These are phyloP conservation scores for Andrena hattorfiana DNA, from an alignment of 2,888 invertebrate genomes.

Conservation along the genomic window DNA sequence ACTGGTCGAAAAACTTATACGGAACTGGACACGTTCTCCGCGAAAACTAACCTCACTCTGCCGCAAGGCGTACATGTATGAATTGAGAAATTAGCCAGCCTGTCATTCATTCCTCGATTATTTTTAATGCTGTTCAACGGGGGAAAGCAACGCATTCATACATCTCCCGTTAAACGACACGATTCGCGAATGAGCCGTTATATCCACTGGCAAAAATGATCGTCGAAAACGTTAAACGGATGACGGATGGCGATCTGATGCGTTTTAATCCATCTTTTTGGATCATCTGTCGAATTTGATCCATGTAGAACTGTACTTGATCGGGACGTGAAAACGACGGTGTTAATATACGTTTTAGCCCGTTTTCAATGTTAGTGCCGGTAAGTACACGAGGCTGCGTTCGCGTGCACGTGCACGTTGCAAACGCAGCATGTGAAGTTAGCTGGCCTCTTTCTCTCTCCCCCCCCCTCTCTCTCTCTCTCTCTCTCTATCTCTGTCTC, in stretches of 20 bases:
- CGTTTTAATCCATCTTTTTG: slow-evolving; percentile 63
- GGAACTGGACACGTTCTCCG: background rate
- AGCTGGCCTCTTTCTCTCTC: background rate
- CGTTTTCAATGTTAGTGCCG: slow-evolving; percentile 19
- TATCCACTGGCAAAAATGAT: slow-evolving; percentile 43
- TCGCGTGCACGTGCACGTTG: slow-evolving; percentile 33
- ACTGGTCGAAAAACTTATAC: background rate
- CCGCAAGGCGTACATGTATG: background rate
- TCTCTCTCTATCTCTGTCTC: slow-evolving; percentile 2
- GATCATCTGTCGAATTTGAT: slow-evolving; percentile 68
- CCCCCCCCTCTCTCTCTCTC: background rate
- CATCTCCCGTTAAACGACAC: slow-evolving; percentile 37
- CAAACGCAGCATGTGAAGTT: slow-evolving; percentile 26
- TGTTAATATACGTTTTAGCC: slow-evolving; percentile 44
- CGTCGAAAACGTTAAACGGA: slow-evolving; percentile 59
- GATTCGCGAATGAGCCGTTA: slow-evolving; percentile 57
- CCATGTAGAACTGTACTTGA: slow-evolving; percentile 58
- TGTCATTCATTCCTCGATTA: background rate
- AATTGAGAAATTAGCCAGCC: background rate
- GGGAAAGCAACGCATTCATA: slow-evolving; percentile 27
- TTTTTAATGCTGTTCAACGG: background rate
- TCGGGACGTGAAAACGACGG: slow-evolving; percentile 64
- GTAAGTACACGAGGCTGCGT: slow-evolving; percentile 21
- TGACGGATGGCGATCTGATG: slow-evolving; percentile 68
- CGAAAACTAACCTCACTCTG: background rate